Evolutionary conservation across 2,888 invertebrate species (phyloP), one percentile per base, ranked within the genome.

Genomic region (Cybosia mesomella): DNA sequence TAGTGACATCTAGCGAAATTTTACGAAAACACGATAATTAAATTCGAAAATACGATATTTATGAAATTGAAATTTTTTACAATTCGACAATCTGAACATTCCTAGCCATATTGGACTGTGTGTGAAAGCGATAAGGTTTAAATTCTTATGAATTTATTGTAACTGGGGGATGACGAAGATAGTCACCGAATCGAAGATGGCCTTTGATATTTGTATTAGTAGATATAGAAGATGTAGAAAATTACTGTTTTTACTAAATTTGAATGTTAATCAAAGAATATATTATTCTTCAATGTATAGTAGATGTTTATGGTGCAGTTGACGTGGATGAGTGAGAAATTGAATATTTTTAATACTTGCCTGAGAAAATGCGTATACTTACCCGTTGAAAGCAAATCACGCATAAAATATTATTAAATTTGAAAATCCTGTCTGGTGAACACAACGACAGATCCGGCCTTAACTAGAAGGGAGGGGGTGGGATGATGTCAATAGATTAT

Each of bases 251-350:
- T 69, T 73, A 79, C 77, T 71, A 68, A 72, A 76, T 62, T 80
- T 70, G 69, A 63, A 74, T 72, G 63, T 76, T 81, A 81, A 71
- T 67, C 66, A 79, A 72, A 79, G 79, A 79, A 68, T 81, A 81
- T 79, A 81, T 81, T 79, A 79, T 81, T 79, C 79, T 79, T 79
- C 81, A 70, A 70, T 76, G 76, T 79, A 80, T 73, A 71, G 71
- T 79, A 76, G 71, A 62, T 71, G 72, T 75, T 69, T 74, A 64
- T 71, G 66, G 15, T 32, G 66, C 55, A 0, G 36, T 36, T 36
- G 18, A 22, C 36, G 22, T 64, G 54, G 9, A 24, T 53, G 36
- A 36, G 63, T 24, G 63, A 64, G 55, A 55, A 21, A 63, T 24
- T 64, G 10, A 15, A 55, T 54, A 55, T 64, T 64, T 64, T 55